Base-by-base conservation (phyloP, 2,113 vertebrate genomes). In the Illadopsis cleaveri region DNA sequence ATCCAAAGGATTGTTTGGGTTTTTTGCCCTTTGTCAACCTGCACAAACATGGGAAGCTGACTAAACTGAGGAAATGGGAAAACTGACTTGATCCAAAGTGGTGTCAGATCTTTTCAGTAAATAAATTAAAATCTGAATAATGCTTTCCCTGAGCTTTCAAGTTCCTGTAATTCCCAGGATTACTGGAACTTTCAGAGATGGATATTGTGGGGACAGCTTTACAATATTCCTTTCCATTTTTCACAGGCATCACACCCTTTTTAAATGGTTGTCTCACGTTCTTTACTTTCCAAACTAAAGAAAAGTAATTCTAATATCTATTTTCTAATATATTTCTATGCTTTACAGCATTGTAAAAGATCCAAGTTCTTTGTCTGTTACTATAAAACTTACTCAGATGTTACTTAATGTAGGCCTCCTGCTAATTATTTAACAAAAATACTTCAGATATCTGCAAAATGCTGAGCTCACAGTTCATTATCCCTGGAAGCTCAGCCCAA, bases 41-140 rank as follows among this genome's bases (percentile, higher is more conserved):
- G 20, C 68, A 92, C 90, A 95, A 96, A 96, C 40, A 60, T 90
- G 82, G 94, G 96, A 96, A 96, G 88, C 60, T 95, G 96, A 96
- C 93, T 96, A 93, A 96, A 82, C 79, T 11, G 44, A 96, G 94
- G 94, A 96, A 94, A 48, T 86, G 96, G 93, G 82, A 96, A 68
- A 86, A 75, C 85, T 95, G 93, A 93, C 68, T 81, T 80, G 20
- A 11, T 31, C 30, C 33, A 19, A 78, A 83, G 79, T 17, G 18
- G 19, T 85, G 75, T 86, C 90, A 83, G 27, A 83, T 54, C 71
- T 58, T 6, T 44, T 42, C 64, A 89, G 56, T 81, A 79, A 96
- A 71, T 84, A 85, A 66, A 21, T 15, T 69, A 12, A 76, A 79
- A 28, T 83, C 62, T 37, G 20, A 93, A 90, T 66, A 90, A 53